phyloP scores from a whole-genome alignment of 2,888 invertebrate genomes.

The Polyommatus icarus region DNA sequence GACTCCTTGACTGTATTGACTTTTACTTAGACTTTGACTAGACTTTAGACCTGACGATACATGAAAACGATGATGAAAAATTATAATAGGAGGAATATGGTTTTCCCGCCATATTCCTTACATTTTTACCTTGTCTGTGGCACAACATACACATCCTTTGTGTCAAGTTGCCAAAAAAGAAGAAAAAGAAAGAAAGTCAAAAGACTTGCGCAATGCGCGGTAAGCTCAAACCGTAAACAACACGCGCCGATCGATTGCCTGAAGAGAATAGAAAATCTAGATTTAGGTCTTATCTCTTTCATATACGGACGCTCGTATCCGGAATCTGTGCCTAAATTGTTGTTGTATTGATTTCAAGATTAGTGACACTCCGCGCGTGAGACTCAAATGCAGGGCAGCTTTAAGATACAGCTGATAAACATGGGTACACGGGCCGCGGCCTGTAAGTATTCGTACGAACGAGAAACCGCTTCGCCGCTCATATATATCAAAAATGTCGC shows the following conservation, averaged over 20 bases:
- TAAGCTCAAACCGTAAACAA: constrained; percentile 44
- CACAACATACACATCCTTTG: too few species aligned
- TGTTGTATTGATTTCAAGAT: constrained; percentile 65
- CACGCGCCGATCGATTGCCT: constrained; percentile 59
- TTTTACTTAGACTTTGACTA: too few species aligned
- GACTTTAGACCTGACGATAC: too few species aligned
- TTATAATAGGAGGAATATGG: too few species aligned
- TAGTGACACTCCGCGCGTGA: constrained; percentile 52
- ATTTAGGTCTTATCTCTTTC: constrained; percentile 76
- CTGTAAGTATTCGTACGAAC: constrained; percentile 83
- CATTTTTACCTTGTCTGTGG: too few species aligned
- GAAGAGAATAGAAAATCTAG: constrained; percentile 72
- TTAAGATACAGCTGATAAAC: constrained; percentile 86
- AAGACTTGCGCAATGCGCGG: constrained; percentile 35
- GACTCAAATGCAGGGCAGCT: constrained; percentile 83
- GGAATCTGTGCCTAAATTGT: constrained; percentile 50
- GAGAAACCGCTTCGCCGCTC: constrained; percentile 46
- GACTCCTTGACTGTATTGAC: too few species aligned
- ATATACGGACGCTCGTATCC: constrained; percentile 42
- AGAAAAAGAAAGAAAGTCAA: too few species aligned
- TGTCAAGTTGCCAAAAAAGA: too few species aligned
- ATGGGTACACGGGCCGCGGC: constrained; percentile 97
- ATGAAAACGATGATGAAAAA: too few species aligned
- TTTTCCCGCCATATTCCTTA: too few species aligned
- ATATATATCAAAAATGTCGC: constrained; percentile 44